These are phyloP conservation scores for Tribolium freemani DNA, from an alignment of 2,888 invertebrate genomes.

Conservation along the genomic window DNA sequence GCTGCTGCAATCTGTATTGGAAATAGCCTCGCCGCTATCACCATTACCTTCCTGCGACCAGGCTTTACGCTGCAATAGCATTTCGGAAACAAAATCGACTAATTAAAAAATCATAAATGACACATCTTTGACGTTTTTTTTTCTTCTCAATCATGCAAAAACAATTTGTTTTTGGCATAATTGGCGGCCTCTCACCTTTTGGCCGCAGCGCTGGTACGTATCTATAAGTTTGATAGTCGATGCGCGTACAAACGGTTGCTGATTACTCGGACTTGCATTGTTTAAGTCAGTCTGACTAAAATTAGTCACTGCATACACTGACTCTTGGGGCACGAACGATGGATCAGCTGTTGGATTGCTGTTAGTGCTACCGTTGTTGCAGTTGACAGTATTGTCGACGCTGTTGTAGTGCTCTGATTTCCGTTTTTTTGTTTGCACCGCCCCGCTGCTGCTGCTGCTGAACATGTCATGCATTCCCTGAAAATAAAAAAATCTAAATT, in stretches of 20 bases:
- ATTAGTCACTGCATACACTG: slow-evolving; percentile 68
- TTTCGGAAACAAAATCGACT: slow-evolving; percentile 8
- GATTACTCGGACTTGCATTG: slow-evolving; percentile 62
- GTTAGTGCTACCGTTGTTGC: slow-evolving; percentile 54
- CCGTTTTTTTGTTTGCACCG: slow-evolving; percentile 63
- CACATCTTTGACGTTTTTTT: slow-evolving; percentile 3
- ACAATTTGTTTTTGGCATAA: background rate
- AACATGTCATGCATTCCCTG: slow-evolving; percentile 92
- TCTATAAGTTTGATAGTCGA: slow-evolving; percentile 79
- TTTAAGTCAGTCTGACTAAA: slow-evolving; percentile 62
- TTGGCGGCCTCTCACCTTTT: slow-evolving; percentile 69
- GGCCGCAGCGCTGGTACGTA: slow-evolving; percentile 77
- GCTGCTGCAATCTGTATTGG: slow-evolving; percentile 68
- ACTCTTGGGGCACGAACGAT: slow-evolving; percentile 52
- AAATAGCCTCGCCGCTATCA: slow-evolving; percentile 70
- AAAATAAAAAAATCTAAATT: slow-evolving; percentile 58
- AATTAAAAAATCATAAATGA: background rate
- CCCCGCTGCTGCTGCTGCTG: slow-evolving; percentile 63
- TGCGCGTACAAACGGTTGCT: slow-evolving; percentile 75
- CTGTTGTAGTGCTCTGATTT: slow-evolving; percentile 61
- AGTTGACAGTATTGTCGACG: slow-evolving; percentile 44
- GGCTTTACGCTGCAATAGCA: slow-evolving; percentile 72
- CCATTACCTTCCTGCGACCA: slow-evolving; percentile 76
- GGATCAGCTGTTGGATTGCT: slow-evolving; percentile 57
- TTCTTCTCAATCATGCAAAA: background rate